Evolutionary conservation across 1,140 invertebrate genomes (phyloP).

Genomic region (Musca vetustissima): DNA sequence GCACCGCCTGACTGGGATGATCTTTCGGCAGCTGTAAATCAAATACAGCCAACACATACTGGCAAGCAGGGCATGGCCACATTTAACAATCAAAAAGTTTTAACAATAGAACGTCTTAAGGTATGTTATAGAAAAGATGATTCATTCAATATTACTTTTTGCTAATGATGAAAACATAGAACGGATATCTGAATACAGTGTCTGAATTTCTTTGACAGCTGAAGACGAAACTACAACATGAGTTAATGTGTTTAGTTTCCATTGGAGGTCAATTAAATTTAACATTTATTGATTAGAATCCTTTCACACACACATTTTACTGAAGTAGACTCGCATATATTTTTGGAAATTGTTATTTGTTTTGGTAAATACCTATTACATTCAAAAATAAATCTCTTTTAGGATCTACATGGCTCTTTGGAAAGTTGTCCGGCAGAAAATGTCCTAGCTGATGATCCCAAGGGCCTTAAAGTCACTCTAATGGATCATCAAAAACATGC

Average conservation of each 20-base stretch:
- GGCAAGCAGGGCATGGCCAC: conserved; percentile 47
- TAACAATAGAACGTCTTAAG: conserved; percentile 48
- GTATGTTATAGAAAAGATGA: conserved; percentile 31
- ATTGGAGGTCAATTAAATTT: neutral
- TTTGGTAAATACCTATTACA: neutral
- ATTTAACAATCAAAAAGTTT: conserved; percentile 45
- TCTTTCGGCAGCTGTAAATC: conserved; percentile 42
- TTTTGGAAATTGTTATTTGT: neutral
- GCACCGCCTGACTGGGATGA: conserved; percentile 32
- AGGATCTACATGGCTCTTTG: conserved; percentile 74
- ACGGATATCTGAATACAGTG: conserved; percentile 29
- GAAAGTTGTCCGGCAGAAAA: conserved; percentile 65
- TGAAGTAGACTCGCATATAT: neutral
- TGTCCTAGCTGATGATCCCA: conserved; percentile 63
- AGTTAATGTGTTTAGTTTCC: conserved; percentile 24
- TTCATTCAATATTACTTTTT: neutral
- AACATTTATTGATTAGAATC: conserved; percentile 27
- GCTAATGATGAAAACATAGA: conserved; percentile 26
- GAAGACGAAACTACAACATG: neutral
- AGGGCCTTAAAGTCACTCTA: conserved; percentile 66
- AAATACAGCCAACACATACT: conserved; percentile 43
- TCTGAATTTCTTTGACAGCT: neutral
- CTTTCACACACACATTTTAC: conserved; percentile 23
- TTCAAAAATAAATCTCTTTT: conserved; percentile 32
- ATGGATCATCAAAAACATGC: conserved; percentile 88